A percentile compares a stretch with the other conserved stretches of the same genome.
These are phyloP conservation scores for Phasia obesa DNA, from an alignment of 2,888 invertebrate species.

Conservation along the genomic window DNA sequence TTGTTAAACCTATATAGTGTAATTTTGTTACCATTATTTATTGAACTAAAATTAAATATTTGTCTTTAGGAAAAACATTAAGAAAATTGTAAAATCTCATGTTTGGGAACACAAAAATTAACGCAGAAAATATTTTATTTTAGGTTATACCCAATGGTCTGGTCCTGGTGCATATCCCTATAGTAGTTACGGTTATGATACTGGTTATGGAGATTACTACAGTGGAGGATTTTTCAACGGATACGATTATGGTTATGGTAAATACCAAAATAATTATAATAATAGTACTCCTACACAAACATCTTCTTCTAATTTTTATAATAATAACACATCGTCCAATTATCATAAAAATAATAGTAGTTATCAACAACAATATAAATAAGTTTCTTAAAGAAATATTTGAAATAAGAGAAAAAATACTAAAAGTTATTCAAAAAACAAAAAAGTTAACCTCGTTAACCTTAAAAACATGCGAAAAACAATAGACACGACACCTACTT, in stretches of 20 bases:
- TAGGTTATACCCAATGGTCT: slow-evolving; percentile 82
- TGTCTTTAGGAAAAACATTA: background rate
- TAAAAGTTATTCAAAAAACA: slow-evolving; percentile 13
- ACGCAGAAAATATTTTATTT: slow-evolving; percentile 18
- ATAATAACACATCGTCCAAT: slow-evolving; percentile 78
- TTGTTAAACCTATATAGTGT: slow-evolving; percentile 49
- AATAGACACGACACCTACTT: slow-evolving; percentile 70
- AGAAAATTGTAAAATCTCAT: background rate
- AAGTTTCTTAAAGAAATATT: slow-evolving; percentile 61
- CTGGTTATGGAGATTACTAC: slow-evolving; percentile 89
- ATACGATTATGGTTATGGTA: slow-evolving; percentile 86
- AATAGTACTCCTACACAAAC: slow-evolving; percentile 77
- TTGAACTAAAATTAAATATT: no score
- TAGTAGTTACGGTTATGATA: slow-evolving; percentile 85
- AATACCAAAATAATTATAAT: slow-evolving; percentile 80
- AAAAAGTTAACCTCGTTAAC: slow-evolving; percentile 31
- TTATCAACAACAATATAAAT: slow-evolving; percentile 79
- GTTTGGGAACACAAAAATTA: background rate
- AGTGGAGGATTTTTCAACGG: slow-evolving; percentile 85
- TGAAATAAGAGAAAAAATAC: slow-evolving; percentile 24
- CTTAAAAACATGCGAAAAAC: slow-evolving; percentile 53
- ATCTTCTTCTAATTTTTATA: slow-evolving; percentile 79
- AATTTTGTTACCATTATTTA: background rate
- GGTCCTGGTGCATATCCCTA: slow-evolving; percentile 87
- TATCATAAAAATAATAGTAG: slow-evolving; percentile 81